These are phyloP conservation scores for Zosterops lateralis DNA, from an alignment of 2,113 vertebrate genomes.

Conservation along the genomic window DNA sequence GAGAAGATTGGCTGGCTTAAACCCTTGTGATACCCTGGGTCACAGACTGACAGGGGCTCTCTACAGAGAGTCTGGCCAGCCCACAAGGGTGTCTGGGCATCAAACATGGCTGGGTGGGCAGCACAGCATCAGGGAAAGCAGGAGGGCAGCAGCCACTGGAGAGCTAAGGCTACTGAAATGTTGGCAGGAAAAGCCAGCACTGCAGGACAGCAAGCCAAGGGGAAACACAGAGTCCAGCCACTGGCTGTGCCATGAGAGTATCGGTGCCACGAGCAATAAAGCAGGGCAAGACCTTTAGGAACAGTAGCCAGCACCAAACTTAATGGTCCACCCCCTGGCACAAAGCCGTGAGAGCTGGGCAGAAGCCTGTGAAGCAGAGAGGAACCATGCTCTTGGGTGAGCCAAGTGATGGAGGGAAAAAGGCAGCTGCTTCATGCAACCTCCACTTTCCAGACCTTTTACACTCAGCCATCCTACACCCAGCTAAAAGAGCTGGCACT, in stretches of 20 bases:
- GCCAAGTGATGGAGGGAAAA: not conserved
- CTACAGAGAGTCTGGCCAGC: not conserved
- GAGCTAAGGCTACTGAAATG: not conserved
- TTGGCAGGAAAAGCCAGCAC: not conserved
- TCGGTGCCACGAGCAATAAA: not conserved
- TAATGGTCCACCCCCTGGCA: constrained; percentile 17
- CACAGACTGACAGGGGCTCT: not conserved
- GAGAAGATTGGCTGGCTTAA: not conserved
- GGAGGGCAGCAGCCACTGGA: not conserved
- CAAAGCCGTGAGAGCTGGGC: not conserved
- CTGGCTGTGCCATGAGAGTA: not conserved
- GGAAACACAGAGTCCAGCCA: not conserved
- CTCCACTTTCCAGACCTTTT: not conserved
- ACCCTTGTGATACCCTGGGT: not conserved
- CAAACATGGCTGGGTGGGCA: not conserved
- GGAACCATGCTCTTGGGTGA: not conserved
- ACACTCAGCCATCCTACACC: rapidly evolving
- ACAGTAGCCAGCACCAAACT: not conserved
- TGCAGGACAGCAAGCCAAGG: not conserved
- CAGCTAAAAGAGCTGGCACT: not conserved
- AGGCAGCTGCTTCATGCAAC: not conserved
- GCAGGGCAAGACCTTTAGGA: not conserved
- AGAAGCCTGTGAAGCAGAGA: not conserved
- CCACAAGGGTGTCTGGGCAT: not conserved
- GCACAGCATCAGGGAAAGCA: not conserved